phyloP scores from a whole-genome alignment of 1,140 invertebrate species.

The Diuraphis noxia region DNA sequence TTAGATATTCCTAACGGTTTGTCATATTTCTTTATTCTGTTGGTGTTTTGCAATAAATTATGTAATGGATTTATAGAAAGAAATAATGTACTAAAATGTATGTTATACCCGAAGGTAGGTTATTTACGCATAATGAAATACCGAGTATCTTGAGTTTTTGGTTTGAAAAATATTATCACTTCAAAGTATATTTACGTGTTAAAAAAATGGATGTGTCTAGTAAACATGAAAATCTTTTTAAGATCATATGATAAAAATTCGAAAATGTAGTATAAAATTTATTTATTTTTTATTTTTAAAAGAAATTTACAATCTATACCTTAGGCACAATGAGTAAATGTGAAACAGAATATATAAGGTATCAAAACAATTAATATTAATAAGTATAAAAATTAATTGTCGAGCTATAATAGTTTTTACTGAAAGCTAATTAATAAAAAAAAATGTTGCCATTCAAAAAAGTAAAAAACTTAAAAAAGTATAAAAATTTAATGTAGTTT shows the following conservation, averaged over 20 bases:
- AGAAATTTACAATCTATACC: too few species aligned
- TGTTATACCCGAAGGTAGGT: not conserved
- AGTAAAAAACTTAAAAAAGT: too few species aligned
- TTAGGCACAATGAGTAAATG: too few species aligned
- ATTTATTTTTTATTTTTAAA: too few species aligned
- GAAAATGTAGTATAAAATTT: too few species aligned
- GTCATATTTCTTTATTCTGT: not conserved
- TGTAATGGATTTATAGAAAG: not conserved
- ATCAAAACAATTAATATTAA: too few species aligned
- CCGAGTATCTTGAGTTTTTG: not conserved
- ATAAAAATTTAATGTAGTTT: not conserved
- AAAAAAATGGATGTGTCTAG: not conserved
- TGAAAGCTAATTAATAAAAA: too few species aligned
- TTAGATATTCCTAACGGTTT: not conserved
- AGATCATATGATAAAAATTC: not conserved
- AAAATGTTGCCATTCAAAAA: too few species aligned
- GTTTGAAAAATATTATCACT: not conserved
- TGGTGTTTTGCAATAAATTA: not conserved
- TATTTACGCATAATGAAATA: not conserved
- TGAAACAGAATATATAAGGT: too few species aligned
- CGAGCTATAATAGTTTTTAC: too few species aligned
- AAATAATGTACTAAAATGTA: not conserved
- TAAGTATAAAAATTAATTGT: too few species aligned
- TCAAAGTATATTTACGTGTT: not conserved
- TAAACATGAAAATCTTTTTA: not conserved